Conservation (phyloP, 1,140 invertebrate genomes). For the Tenebrio molitor region DNA sequence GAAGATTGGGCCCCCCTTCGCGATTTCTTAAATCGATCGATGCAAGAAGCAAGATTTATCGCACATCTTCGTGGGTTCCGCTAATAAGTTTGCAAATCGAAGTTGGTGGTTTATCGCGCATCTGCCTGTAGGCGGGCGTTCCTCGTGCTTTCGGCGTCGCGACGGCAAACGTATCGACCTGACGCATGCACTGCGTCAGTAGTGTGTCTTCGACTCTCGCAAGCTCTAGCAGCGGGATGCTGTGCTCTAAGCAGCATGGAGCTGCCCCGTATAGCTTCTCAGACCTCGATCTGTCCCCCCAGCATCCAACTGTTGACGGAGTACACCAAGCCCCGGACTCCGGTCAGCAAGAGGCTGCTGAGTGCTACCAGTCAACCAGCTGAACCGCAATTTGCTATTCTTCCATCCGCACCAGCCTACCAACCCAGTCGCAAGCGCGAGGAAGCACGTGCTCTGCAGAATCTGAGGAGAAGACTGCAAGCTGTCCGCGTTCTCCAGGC, state of each 20-base stretch:
- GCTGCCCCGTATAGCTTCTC: constrained; percentile 63
- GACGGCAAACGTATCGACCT: constrained; percentile 34
- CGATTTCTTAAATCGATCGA: constrained; percentile 8
- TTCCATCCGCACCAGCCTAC: constrained; percentile 60
- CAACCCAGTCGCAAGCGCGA: constrained; percentile 65
- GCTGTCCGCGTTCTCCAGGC: constrained; percentile 62
- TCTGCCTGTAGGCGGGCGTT: constrained; percentile 29
- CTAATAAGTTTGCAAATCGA: constrained; percentile 35
- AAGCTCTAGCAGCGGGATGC: constrained; percentile 53
- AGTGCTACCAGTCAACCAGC: constrained; percentile 48
- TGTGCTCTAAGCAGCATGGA: constrained; percentile 60
- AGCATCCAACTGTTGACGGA: constrained; percentile 59
- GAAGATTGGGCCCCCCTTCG: background rate
- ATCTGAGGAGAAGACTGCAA: constrained; percentile 63
- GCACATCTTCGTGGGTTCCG: background rate
- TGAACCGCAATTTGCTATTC: constrained; percentile 62
- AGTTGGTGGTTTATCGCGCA: constrained; percentile 21
- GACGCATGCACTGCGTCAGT: constrained; percentile 39
- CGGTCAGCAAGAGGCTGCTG: constrained; percentile 60
- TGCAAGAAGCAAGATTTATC: constrained; percentile 15
- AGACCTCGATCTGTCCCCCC: constrained; percentile 62
- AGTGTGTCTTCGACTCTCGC: constrained; percentile 31
- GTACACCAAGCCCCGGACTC: constrained; percentile 55
- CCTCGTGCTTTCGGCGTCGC: constrained; percentile 29
- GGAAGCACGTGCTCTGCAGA: constrained; percentile 65